Evolutionary conservation across 2,113 vertebrate species (phyloP), one percentile per base, ranked within the genome.

Genomic region (Lucifuga dentata): DNA sequence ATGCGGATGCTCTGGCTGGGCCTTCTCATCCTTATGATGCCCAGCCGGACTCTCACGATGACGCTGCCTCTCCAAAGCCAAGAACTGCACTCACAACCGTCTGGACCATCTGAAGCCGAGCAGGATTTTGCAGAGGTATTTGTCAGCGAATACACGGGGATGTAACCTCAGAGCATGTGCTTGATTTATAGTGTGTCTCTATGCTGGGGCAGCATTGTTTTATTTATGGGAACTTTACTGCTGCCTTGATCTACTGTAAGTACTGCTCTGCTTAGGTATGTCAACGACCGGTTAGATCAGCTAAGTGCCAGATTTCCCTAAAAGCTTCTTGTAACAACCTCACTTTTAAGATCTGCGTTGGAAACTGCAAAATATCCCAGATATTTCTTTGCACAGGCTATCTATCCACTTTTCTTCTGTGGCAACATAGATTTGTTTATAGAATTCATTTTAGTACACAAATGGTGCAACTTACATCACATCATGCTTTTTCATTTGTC

Each of bases 61-160:
- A 35, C 72, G 29, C 48, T 67, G 9, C 83, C 78, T 33, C 63
- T 90, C 17, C 43, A 0, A 1, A 12, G 17, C 17, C 2, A 21
- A 19, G 35, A 35, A 3, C 35, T 8, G 13, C 58, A 72, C 0
- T 5, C 26, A 32, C 41, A 9, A 2, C 20, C 3, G 26, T 7
- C 16, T 29, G 81, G 33, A 45, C 43, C 55, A 2, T 24, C 74
- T 38, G 83, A 80, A 57, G 83, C 69, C 5, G 70, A 89, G 16
- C 68, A 40, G 82, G 57, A 76, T 40, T 78, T 90, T 81, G 89
- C 88, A 60, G 44, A 88, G 86, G 88, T 91, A 89, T 60, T 66
- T 60, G 41, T 3, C 11, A 9, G 2, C 38, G 38, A 32, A 48
- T 35, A 11, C 13, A 19, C 46, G n/a, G 11, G 15, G 5, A 40